Evolutionary conservation across 2,113 vertebrate species (phyloP).

Genomic region (Amia ocellicauda): DNA sequence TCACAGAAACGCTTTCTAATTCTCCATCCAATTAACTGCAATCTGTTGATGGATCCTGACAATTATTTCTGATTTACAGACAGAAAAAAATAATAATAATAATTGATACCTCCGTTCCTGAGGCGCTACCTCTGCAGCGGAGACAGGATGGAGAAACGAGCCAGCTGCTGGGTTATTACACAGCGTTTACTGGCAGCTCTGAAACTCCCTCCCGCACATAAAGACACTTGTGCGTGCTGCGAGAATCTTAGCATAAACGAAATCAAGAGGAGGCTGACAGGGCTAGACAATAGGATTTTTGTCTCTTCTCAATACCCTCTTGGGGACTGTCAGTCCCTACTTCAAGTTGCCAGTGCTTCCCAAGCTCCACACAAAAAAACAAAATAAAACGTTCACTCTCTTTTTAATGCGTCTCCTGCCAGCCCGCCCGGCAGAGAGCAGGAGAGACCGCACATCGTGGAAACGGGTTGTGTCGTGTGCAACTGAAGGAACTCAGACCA

Average conservation of each 20-base stretch:
- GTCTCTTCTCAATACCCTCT: constrained; percentile 12
- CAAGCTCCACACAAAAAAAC: too few species aligned
- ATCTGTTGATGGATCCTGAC: constrained; percentile 75
- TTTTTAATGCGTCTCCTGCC: too few species aligned
- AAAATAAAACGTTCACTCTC: too few species aligned
- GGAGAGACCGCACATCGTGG: too few species aligned
- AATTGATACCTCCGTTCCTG: not conserved
- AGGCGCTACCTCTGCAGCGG: not conserved
- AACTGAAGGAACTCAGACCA: too few species aligned
- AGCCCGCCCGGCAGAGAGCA: too few species aligned
- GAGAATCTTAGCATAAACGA: constrained; percentile 21
- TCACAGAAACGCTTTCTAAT: constrained; percentile 70
- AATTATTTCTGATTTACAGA: constrained; percentile 71
- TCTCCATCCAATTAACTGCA: constrained; percentile 76
- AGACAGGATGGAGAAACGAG: not conserved
- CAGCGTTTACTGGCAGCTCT: not conserved
- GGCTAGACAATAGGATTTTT: constrained; percentile 24
- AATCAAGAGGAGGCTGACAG: constrained; percentile 16
- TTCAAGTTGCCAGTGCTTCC: not conserved
- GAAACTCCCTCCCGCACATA: not conserved
- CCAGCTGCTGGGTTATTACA: not conserved
- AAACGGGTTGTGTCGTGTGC: too few species aligned
- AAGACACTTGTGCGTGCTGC: constrained; percentile 4
- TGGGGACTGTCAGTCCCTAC: constrained; percentile 11
- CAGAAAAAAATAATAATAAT: not conserved